Conservation (phyloP, 1,140 invertebrate species). For the Bombus pyrosoma region DNA sequence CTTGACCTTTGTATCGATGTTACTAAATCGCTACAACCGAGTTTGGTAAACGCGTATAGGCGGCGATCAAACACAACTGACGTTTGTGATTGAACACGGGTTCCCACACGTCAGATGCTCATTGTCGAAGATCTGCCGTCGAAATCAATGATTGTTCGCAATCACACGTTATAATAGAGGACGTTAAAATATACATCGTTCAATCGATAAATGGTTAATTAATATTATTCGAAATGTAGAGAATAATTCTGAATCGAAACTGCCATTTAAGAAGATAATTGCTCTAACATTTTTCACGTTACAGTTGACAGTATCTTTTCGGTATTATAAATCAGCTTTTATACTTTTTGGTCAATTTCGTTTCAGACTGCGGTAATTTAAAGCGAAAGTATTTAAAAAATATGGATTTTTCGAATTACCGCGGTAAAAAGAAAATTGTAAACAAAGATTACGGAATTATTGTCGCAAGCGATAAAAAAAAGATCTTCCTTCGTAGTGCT, state of each 20-base stretch:
- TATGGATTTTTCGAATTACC: too few species aligned
- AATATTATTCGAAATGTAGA: neutral
- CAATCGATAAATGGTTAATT: neutral
- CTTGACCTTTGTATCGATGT: neutral
- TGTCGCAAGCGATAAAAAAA: neutral
- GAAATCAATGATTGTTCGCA: neutral
- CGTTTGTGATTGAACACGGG: neutral
- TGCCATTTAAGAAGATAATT: neutral
- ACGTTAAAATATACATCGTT: neutral
- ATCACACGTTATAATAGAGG: too few species aligned
- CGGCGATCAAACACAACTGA: neutral
- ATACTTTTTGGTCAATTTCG: too few species aligned
- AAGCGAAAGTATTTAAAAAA: too few species aligned
- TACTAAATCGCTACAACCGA: neutral
- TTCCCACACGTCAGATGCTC: neutral
- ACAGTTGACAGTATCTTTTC: too few species aligned
- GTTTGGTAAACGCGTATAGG: neutral
- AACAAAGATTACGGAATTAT: neutral
- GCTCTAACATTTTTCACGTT: too few species aligned
- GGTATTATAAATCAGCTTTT: too few species aligned
- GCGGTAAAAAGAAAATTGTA: too few species aligned
- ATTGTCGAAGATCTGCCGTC: slow-evolving; percentile 5
- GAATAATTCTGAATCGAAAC: neutral
- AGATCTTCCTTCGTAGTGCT: too few species aligned
- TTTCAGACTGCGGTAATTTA: too few species aligned